Base-by-base conservation (phyloP, 2,113 vertebrate species). In the Scophthalmus maximus region DNA sequence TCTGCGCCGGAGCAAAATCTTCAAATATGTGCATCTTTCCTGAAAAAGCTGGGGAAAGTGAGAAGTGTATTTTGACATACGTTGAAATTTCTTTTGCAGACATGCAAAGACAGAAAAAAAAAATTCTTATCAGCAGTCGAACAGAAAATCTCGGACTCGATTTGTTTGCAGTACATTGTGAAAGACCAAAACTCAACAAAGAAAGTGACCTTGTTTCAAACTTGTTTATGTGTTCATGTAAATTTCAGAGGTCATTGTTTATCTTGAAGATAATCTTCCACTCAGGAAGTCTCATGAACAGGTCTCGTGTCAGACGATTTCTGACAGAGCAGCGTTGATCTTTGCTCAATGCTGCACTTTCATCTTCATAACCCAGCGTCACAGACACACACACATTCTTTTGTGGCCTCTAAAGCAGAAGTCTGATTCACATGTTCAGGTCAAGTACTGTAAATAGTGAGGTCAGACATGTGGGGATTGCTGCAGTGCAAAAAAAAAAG, bases 241-340 rank as follows among this genome's bases (percentile, higher is more conserved):
- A 42, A 79, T 84, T 79, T 86, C 84, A 86, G 75, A 82, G 85
- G 83, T 89, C 86, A 63, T 6, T 20, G 17, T 69, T 84, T 85
- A 86, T 89, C 86, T 62, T 78, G 12, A 63, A 81, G 80, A 87
- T 85, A 77, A 67, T 75, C 53, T 62, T 73, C 12, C 67, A 46
- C 51, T 25, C 1, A 44, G 63, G 57, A 73, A 67, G 71, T 82
- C 73, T 72, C 20, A 38, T 63, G 49, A 60, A 8, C 15, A 8
- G 4, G 52, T 68, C 58, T 49, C 32, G 12, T 74, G 58, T 71
- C 34, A 29, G 27, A 73, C 17, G 5, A 59, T 80, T 73, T 67
- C 20, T 52, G 27, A 73, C 18, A 32, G 11, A 15, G 11, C 17
- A n/a, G 15, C 5, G 38, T 49, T 71, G 68, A 76, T 63, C 36